Conservation (phyloP, 1,140 invertebrate genomes). For the Coelopa frigida region DNA sequence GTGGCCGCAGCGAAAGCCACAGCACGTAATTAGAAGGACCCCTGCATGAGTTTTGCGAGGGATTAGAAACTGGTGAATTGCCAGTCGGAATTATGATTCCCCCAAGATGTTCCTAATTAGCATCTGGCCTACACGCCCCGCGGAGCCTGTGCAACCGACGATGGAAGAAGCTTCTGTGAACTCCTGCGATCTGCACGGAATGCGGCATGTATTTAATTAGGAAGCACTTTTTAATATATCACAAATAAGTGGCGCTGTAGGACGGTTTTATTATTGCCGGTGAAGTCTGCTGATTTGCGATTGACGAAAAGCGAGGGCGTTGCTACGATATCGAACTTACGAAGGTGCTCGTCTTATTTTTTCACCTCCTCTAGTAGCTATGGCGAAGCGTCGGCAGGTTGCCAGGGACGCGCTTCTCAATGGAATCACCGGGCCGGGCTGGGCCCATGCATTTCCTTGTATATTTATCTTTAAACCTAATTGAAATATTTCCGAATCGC, state of each 20-base stretch:
- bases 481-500: slow-evolving; percentile 3
- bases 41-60: no score
- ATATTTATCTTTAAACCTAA: slow-evolving; percentile 3
- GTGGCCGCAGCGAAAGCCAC: no score
- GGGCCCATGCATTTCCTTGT: neutral
- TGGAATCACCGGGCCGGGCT: slow-evolving; percentile 5
- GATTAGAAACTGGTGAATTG: no score
- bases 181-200: no score
- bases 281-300: neutral
- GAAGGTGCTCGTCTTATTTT: slow-evolving; percentile 42
- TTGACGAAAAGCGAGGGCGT: slow-evolving; percentile 29
- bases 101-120: no score
- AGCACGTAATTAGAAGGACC: no score
- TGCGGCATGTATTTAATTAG: no score
- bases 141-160: no score
- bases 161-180: no score
- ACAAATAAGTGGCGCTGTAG: slow-evolving; percentile 1
- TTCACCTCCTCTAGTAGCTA: slow-evolving; percentile 7
- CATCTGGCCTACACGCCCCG: no score
- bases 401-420: slow-evolving; percentile 11
- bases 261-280: neutral
- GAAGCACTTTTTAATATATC: no score
- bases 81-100: no score
- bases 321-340: slow-evolving; percentile 44
- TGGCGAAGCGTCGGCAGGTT: neutral